Percentiles rank a stretch among this genome's conserved stretches.
These are phyloP conservation scores for Colius striatus DNA, from an alignment of 2,113 vertebrate species.

Conservation along the genomic window DNA sequence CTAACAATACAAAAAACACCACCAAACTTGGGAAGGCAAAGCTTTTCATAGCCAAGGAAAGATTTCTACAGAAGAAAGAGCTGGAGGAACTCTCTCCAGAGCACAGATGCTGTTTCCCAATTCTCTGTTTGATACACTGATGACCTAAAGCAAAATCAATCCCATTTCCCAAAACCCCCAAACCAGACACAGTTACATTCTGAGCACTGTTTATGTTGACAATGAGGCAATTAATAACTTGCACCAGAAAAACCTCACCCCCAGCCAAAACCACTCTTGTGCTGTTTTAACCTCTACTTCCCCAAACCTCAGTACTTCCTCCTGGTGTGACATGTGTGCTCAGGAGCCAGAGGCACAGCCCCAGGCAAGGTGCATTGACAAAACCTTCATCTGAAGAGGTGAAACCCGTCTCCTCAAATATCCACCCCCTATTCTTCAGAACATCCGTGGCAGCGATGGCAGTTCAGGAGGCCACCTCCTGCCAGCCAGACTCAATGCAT, in stretches of 20 bases:
- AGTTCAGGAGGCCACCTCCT: background rate
- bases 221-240: constrained; percentile 37
- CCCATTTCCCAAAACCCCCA: background rate
- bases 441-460: background rate
- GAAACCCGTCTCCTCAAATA: background rate
- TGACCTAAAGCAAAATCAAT: background rate
- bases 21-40: background rate
- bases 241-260: background rate
- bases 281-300: background rate
- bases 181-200: background rate
- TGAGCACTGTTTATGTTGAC: background rate
- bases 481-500: background rate
- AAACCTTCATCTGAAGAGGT: background rate
- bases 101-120: background rate
- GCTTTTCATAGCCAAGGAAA: background rate
- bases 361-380: background rate
- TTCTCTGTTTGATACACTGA: background rate
- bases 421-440: background rate
- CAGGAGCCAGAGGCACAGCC: background rate
- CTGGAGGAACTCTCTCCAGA: background rate
- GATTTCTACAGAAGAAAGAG: background rate
- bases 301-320: constrained; percentile 25
- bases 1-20: background rate
- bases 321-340: background rate
- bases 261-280: background rate